Evolutionary conservation across 2,113 vertebrate genomes (phyloP), one percentile per base, ranked within the genome.

Genomic region (Crotalus helleri): DNA sequence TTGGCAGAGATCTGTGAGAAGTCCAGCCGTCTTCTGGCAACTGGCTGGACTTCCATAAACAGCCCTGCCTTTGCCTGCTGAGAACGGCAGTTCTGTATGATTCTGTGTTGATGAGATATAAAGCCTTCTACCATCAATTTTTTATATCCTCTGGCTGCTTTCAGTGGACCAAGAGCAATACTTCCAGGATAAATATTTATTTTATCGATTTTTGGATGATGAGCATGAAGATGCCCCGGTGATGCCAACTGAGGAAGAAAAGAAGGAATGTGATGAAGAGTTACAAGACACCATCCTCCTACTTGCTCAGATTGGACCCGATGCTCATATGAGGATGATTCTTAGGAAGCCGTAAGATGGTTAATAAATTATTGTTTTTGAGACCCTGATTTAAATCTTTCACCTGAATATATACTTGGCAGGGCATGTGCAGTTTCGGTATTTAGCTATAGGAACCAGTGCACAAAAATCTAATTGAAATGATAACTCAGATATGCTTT

Each of bases 141-240:
- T 94, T 0, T 0, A 55, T 59, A 19, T 93, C 88, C 0, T 92
- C 12, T 94, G 57, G 26, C 29, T 92, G 85, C 95, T 96, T 92
- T 2, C 97, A 99, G 99, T 99, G 97, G 99, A 99, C 94, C 99
- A 98, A 95, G 99, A 99, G 59, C 98, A 98, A 93, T 97, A 98
- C 97, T 99, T 99, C 97, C 99, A 99, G 97, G 99, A 99, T 97
- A 99, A 99, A 96, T 99, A 99, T 95, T 97, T 99, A 91, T 99
- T 99, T 97, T 99, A 99, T 96, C 99, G 99, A 91, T 99, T 99
- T 97, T 97, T 99, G 97, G 99, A 99, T 0, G 99, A 99, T 23
- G 99, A 99, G 94, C 96, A 94, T 3, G 99, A 99, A 85, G 98
- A 98, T 59, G 97, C 98, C 23, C 97, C 97, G 91, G 33, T 81